phyloP scores from a whole-genome alignment of 2,113 vertebrate genomes.

The Anthoscopus minutus region DNA sequence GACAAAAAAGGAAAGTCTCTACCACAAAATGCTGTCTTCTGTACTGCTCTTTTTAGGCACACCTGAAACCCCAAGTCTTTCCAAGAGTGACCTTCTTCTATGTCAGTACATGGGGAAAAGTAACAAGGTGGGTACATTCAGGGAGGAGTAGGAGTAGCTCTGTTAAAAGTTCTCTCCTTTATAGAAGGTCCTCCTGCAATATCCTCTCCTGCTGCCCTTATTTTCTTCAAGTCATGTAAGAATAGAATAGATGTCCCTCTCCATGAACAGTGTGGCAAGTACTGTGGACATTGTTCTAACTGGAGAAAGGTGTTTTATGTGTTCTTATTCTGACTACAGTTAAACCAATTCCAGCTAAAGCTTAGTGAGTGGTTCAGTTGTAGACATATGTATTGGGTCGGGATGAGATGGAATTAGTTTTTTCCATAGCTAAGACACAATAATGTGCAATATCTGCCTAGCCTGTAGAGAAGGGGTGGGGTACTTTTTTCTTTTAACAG shows the following conservation, averaged over 20 bases:
- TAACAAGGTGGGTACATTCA: background rate
- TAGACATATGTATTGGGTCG: background rate
- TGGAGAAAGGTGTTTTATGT: background rate
- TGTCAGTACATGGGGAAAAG: background rate
- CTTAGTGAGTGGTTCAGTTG: background rate
- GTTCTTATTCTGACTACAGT: background rate
- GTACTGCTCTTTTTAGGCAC: background rate
- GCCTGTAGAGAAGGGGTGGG: background rate
- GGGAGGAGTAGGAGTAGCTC: background rate
- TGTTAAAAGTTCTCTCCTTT: background rate
- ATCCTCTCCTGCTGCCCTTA: background rate
- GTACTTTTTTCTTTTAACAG: background rate
- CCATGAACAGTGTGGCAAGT: background rate
- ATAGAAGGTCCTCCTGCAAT: background rate
- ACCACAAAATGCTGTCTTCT: background rate
- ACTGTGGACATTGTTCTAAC: background rate
- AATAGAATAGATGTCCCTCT: rapidly evolving
- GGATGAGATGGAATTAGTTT: background rate
- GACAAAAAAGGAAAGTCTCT: background rate
- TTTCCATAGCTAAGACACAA: background rate
- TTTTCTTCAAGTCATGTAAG: background rate
- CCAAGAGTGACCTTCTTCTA: background rate
- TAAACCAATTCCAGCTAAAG: background rate
- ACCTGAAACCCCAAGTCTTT: background rate
- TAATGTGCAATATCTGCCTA: background rate